Conservation (phyloP, 2,797 vertebrate genomes). For the Crenichthys baileyi region DNA sequence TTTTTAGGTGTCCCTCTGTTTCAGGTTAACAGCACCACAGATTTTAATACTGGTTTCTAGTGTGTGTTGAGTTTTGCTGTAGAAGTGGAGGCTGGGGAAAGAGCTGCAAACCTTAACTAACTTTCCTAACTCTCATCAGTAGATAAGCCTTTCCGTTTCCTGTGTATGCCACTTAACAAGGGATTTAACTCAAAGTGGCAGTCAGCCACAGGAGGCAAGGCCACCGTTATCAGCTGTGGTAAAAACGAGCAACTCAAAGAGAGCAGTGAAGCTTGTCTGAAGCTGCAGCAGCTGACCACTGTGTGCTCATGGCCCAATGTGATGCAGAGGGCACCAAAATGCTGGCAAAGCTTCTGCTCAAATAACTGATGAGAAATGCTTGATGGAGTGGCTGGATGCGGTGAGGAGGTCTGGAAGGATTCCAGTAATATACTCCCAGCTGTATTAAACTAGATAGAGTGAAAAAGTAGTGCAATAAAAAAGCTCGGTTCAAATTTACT, state of each 20-base stretch:
- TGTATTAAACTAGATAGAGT: constrained; percentile 21
- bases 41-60: constrained; percentile 27
- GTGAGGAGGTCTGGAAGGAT: constrained; percentile 46
- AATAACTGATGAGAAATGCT: constrained; percentile 17
- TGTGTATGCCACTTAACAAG: constrained; percentile 58
- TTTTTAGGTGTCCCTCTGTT: constrained; percentile 29
- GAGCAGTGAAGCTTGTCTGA: constrained; percentile 46
- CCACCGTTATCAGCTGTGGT: constrained; percentile 36
- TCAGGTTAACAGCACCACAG: constrained; percentile 43
- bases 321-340: constrained; percentile 23
- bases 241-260: constrained; percentile 22
- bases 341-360: constrained; percentile 34
- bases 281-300: constrained; percentile 35
- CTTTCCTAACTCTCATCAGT: constrained; percentile 63
- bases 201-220: constrained; percentile 38
- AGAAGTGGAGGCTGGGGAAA: constrained; percentile 14
- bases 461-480: constrained; percentile 13
- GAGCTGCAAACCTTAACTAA: constrained; percentile 40
- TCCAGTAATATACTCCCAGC: constrained; percentile 37
- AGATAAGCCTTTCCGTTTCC: constrained; percentile 66
- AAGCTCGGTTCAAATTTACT: constrained; percentile 31
- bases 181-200: constrained; percentile 54
- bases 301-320: constrained; percentile 17
- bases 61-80: constrained; percentile 44
- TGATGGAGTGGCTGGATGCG: constrained; percentile 31